Percentiles rank a stretch among this genome's conserved stretches.
Conservation (phyloP, 2,797 vertebrate species). For the Orestias chungarensis region DNA sequence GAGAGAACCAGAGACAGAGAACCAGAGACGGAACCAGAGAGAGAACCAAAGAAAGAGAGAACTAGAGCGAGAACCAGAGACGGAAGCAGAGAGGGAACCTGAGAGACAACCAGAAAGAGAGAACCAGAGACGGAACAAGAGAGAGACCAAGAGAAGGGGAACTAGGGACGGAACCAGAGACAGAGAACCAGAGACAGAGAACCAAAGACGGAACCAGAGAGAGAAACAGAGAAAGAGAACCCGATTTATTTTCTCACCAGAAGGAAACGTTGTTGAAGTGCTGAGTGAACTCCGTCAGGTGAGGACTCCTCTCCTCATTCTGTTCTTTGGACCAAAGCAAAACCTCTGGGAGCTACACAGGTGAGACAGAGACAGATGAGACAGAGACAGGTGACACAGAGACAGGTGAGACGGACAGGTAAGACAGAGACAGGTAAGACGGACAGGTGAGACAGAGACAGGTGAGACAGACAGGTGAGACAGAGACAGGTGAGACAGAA, state of each 20-base stretch:
- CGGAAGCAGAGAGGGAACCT: neutral
- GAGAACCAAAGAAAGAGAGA: too few species aligned
- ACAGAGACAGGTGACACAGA: slow-evolving; percentile 4
- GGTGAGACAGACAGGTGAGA: slow-evolving; percentile 3
- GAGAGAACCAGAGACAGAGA: too few species aligned
- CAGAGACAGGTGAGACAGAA: neutral
- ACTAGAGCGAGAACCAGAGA: too few species aligned
- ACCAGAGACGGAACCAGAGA: too few species aligned
- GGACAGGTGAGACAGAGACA: slow-evolving; percentile 2
- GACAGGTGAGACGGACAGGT: neutral
- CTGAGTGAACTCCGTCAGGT: slow-evolving; percentile 90
- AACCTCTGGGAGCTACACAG: slow-evolving; percentile 84
- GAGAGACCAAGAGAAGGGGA: too few species aligned
- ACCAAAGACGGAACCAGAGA: too few species aligned
- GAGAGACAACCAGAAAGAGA: neutral
- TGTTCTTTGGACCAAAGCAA: slow-evolving; percentile 90
- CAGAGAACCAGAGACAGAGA: too few species aligned
- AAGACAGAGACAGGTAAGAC: neutral
- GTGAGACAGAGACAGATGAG: slow-evolving; percentile 5
- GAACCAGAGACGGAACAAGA: too few species aligned
- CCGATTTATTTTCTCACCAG: slow-evolving; percentile 78
- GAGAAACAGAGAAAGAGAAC: too few species aligned
- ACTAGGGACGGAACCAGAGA: too few species aligned
- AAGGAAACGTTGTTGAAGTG: slow-evolving; percentile 98
- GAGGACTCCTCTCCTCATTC: slow-evolving; percentile 91